Conservation (phyloP, 2,113 vertebrate species). For the Dolichallabes microphthalmus region DNA sequence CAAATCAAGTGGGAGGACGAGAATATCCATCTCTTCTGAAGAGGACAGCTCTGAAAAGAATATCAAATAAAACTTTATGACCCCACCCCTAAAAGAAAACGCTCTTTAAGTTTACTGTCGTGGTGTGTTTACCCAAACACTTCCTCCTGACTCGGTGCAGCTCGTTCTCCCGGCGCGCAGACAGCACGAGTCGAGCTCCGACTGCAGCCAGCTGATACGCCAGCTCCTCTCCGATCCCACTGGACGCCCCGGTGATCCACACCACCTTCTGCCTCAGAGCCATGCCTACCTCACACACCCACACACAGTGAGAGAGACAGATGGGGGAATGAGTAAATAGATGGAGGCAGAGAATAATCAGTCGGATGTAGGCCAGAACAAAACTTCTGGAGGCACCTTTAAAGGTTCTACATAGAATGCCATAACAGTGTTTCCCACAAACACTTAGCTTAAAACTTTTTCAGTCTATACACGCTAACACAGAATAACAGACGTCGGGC, state of each 20-base stretch:
- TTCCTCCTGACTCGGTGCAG: slow-evolving; percentile 81
- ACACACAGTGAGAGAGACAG: background rate
- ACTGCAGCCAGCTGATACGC: slow-evolving; percentile 83
- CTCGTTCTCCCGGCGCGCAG: slow-evolving; percentile 82
- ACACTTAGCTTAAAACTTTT: no score
- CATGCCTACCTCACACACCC: slow-evolving; percentile 67
- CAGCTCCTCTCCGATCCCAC: slow-evolving; percentile 93
- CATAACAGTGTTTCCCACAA: no score
- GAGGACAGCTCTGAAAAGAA: slow-evolving; percentile 72
- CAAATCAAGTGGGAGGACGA: slow-evolving; percentile 89
- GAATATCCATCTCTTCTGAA: slow-evolving; percentile 81
- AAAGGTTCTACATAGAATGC: background rate
- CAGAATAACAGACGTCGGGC: no score
- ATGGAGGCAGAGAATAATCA: background rate
- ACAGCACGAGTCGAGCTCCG: slow-evolving; percentile 82
- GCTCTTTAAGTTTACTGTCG: background rate
- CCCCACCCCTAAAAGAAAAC: background rate
- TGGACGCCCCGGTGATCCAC: slow-evolving; percentile 94
- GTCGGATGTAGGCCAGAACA: background rate
- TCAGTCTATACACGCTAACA: no score
- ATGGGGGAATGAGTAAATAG: background rate
- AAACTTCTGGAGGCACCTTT: background rate
- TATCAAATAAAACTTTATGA: slow-evolving; percentile 8
- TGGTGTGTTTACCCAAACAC: slow-evolving; percentile 77
- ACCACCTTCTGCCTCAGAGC: slow-evolving; percentile 83